A percentile compares a stretch with the other conserved stretches of the same genome.
Conservation (phyloP, 1,140 invertebrate genomes). For the Trachymyrmex septentrionalis region DNA sequence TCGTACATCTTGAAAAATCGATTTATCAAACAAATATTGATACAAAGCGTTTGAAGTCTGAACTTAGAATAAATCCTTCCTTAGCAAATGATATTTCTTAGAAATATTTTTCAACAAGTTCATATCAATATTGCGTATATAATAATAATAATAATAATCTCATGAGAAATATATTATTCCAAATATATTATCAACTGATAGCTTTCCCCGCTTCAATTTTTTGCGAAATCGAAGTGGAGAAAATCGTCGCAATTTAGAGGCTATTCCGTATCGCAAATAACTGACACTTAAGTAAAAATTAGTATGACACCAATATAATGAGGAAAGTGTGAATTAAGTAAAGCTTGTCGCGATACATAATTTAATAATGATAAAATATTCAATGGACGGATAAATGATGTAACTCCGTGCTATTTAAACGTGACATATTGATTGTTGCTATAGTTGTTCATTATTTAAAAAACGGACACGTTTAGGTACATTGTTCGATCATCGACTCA, state of each 20-base stretch:
- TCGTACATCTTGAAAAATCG: not conserved
- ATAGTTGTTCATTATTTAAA: conserved; percentile 2
- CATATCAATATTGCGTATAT: not conserved
- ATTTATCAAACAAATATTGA: not conserved
- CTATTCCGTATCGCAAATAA: not conserved
- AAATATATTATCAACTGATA: not conserved
- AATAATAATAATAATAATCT: too few relatives aligned
- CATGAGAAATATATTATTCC: not conserved
- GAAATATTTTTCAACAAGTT: not conserved
- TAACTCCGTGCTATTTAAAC: not conserved
- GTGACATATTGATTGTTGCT: not conserved
- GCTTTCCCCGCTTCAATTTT: not conserved
- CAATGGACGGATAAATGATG: not conserved
- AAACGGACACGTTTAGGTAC: not conserved
- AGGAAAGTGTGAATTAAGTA: not conserved
- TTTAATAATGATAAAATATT: conserved; percentile 20
- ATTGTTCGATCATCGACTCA: not conserved
- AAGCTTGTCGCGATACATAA: conserved; percentile 1
- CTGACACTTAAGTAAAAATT: conserved; percentile 11
- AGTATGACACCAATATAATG: not conserved
- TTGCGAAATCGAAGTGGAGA: not conserved
- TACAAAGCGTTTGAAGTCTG: not conserved
- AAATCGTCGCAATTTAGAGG: not conserved
- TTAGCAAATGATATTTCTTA: not conserved
- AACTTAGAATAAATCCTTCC: not conserved